Percentiles rank a stretch among this genome's conserved stretches.
phyloP scores from a whole-genome alignment of 2,113 vertebrate species.

The Coracopsis vasa region DNA sequence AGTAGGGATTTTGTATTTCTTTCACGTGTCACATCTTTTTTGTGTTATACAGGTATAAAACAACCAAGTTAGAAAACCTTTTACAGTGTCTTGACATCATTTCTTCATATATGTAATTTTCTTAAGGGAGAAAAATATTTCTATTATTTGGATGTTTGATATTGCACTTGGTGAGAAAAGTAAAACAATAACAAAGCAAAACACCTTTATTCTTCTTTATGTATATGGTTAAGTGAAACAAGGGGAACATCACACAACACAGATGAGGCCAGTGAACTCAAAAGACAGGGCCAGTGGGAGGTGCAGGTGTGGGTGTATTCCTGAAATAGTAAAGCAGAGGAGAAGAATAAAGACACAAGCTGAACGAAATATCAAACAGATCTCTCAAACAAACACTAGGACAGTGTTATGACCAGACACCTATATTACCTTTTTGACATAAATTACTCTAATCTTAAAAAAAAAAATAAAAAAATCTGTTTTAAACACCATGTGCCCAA shows the following conservation, averaged over 20 bases:
- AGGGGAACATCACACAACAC: not conserved
- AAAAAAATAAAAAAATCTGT: not conserved
- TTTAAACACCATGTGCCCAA: not conserved
- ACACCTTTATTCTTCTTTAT: not conserved
- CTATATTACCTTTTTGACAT: not conserved
- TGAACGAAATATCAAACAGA: not conserved
- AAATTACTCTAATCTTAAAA: not conserved
- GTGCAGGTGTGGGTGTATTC: not conserved
- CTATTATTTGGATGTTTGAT: not conserved
- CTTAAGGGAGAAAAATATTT: not conserved
- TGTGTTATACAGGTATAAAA: not conserved
- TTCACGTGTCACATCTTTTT: rapidly evolving
- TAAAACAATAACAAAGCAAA: not conserved
- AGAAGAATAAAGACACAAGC: not conserved
- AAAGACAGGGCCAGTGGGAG: not conserved
- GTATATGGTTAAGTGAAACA: not conserved
- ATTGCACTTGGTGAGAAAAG: not conserved
- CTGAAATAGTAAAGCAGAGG: not conserved
- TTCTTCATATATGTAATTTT: not conserved
- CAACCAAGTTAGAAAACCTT: not conserved
- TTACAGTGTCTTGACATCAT: not conserved
- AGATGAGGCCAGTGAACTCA: not conserved
- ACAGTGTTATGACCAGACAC: not conserved
- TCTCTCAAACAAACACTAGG: not conserved
- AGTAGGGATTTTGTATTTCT: not conserved